Base-by-base conservation (phyloP, 2,888 invertebrate genomes). In the Eurytoma californica region DNA sequence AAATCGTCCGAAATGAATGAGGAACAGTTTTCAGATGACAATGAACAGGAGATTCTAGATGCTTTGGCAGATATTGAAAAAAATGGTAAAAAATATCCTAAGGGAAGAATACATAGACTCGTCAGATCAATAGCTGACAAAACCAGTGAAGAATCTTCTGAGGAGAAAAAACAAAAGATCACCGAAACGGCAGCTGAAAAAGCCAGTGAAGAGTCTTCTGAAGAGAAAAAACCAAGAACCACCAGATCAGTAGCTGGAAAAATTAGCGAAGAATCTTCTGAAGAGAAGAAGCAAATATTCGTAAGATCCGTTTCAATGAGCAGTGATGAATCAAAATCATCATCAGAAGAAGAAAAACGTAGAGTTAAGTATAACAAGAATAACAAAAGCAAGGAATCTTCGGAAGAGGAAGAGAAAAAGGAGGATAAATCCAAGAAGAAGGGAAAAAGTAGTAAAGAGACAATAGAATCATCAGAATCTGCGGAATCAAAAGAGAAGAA, bases 391-490 rank as follows among this genome's bases (percentile, higher is more conserved):
- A 69, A 72, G 14, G 72, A 61, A 63, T 72, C 74, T 1, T 69
- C 55, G 2, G 79, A 78, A 47, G 68, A 78, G 20, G 72, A 58
- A n/a, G 49, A 24, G 4, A n/a, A n/a, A n/a, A 60, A 28, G 18
- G 24, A 57, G n/a, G 53, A n/a, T 53, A 4, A 53, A 53, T 49
- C 16, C 47, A 20, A 75, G 24, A 47, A 18, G 12, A 51, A 20
- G 3, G 7, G 28, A 57, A 55, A 12, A n/a, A 60, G 30, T 30
- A 66, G 57, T 9, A 28, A 58, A 58, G 66, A 70, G 9, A 70
- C 58, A 1, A 3, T 58, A 30, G 51, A 72, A 24, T 60, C 72
- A 16, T 60, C 28, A 4, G 30, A 68, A n/a, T 49, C 61, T 14
- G 0, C n/a, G 39, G 65, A 68, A 53, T 57, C 57, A n/a, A 49